phyloP scores from a whole-genome alignment of 1,140 invertebrate genomes.

The Drosophila auraria region DNA sequence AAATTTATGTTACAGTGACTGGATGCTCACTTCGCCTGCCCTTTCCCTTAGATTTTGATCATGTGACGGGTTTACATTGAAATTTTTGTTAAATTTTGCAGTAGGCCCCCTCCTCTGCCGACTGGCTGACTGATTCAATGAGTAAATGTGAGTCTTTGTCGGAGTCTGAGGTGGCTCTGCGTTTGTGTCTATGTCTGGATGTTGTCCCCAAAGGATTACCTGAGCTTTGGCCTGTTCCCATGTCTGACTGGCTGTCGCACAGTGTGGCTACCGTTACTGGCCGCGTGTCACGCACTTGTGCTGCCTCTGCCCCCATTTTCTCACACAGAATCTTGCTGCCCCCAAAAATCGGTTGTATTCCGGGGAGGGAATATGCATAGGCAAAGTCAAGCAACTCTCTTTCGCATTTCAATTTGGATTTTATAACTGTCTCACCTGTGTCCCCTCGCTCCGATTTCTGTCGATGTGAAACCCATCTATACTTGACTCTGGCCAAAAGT shows the following conservation, averaged over 20 bases:
- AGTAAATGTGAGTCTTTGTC: slow-evolving; percentile 29
- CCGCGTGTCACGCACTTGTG: slow-evolving; percentile 70
- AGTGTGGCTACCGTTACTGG: slow-evolving; percentile 22
- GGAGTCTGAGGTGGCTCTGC: neutral
- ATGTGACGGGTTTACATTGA: slow-evolving; percentile 38
- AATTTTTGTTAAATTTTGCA: slow-evolving; percentile 71
- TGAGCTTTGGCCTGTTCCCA: slow-evolving; percentile 73
- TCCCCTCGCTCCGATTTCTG: neutral
- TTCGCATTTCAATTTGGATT: slow-evolving; percentile 57
- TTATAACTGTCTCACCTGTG: slow-evolving; percentile 30
- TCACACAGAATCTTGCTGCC: slow-evolving; percentile 11
- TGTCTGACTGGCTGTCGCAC: slow-evolving; percentile 35
- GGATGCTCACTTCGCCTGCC: slow-evolving; percentile 30
- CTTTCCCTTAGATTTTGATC: slow-evolving; percentile 28
- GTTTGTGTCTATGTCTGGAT: slow-evolving; percentile 34
- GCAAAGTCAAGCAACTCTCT: slow-evolving; percentile 51
- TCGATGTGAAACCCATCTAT: slow-evolving; percentile 15
- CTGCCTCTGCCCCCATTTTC: slow-evolving; percentile 22
- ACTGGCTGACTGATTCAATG: slow-evolving; percentile 2
- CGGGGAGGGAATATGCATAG: slow-evolving; percentile 2
- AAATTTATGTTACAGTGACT: slow-evolving; percentile 12
- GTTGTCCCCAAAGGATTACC: slow-evolving; percentile 74
- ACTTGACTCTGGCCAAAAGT: slow-evolving; percentile 55
- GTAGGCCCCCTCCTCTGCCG: neutral
- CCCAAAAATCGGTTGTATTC: slow-evolving; percentile 17